phyloP scores from a whole-genome alignment of 2,113 vertebrate genomes.

The Rattus rattus region DNA sequence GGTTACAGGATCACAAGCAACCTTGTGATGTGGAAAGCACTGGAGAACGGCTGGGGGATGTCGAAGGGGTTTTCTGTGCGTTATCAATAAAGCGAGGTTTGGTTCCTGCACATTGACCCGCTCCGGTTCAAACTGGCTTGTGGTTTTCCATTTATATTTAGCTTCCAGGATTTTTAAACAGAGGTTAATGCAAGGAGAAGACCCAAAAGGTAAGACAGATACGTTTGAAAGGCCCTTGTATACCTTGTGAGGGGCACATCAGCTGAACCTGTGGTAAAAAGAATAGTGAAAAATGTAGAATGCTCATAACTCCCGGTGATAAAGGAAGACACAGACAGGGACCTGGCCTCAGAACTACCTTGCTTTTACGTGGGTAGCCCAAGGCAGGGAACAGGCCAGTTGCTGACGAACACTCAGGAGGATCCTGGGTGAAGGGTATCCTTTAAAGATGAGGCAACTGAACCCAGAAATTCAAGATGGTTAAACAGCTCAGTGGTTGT shows the following conservation, averaged over 20 bases:
- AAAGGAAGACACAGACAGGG: background rate
- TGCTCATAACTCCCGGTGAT: background rate
- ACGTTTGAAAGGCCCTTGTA: background rate
- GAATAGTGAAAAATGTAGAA: background rate
- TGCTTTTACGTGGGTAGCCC: background rate
- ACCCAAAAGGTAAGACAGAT: constrained; percentile 52
- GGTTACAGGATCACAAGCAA: constrained; percentile 61
- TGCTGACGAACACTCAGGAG: background rate
- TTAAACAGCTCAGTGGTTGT: background rate
- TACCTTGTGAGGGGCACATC: background rate
- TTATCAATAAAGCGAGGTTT: constrained; percentile 69
- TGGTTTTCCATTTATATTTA: constrained; percentile 64
- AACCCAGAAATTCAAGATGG: background rate
- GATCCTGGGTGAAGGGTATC: background rate
- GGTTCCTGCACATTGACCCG: constrained; percentile 53
- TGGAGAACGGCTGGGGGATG: background rate
- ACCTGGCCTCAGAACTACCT: background rate
- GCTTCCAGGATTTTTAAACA: constrained; percentile 69
- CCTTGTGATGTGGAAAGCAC: constrained; percentile 61
- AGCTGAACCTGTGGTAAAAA: background rate
- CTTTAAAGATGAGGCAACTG: constrained; percentile 29
- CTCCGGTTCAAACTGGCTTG: constrained; percentile 51
- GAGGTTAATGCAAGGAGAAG: constrained; percentile 77
- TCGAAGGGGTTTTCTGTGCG: constrained; percentile 54
- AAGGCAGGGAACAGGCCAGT: background rate